A percentile compares a stretch with the other conserved stretches of the same genome.
These are phyloP conservation scores for Catonia carolina DNA, from an alignment of 2,888 invertebrate genomes.

Conservation along the genomic window DNA sequence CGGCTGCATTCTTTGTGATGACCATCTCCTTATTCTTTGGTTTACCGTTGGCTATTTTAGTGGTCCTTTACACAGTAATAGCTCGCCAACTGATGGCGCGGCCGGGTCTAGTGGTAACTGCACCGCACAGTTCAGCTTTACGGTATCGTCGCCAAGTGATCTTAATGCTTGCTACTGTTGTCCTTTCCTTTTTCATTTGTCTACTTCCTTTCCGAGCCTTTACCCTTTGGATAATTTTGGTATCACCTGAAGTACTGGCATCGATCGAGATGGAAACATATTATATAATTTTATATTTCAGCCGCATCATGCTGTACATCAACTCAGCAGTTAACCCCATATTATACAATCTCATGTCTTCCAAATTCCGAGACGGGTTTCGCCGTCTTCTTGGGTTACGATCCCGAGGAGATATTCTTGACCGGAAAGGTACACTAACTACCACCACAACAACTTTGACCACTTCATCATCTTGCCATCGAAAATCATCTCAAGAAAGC, in stretches of 20 bases:
- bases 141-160: constrained; percentile 49
- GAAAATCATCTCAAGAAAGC: constrained; percentile 25
- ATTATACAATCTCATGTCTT: constrained; percentile 87
- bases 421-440: constrained; percentile 59
- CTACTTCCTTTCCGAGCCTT: constrained; percentile 82
- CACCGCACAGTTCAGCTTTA: constrained; percentile 40
- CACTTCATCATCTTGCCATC: constrained; percentile 30
- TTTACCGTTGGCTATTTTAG: constrained; percentile 70
- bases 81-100: constrained; percentile 78
- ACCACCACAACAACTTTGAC: constrained; percentile 52
- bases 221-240: constrained; percentile 77
- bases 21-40: constrained; percentile 79
- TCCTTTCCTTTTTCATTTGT: constrained; percentile 84
- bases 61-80: constrained; percentile 77
- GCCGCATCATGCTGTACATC: constrained; percentile 77
- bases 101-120: constrained; percentile 59
- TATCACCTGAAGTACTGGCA: constrained; percentile 59
- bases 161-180: constrained; percentile 82
- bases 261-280: constrained; percentile 69
- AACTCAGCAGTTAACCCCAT: constrained; percentile 89
- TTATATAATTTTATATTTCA: constrained; percentile 75
- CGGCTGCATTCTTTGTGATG: constrained; percentile 69
- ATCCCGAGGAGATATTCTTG: constrained; percentile 47
- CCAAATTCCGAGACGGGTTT: constrained; percentile 80
- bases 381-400: constrained; percentile 43